These are phyloP conservation scores for Enoplosus armatus DNA, from an alignment of 2,797 vertebrate species.

Conservation along the genomic window DNA sequence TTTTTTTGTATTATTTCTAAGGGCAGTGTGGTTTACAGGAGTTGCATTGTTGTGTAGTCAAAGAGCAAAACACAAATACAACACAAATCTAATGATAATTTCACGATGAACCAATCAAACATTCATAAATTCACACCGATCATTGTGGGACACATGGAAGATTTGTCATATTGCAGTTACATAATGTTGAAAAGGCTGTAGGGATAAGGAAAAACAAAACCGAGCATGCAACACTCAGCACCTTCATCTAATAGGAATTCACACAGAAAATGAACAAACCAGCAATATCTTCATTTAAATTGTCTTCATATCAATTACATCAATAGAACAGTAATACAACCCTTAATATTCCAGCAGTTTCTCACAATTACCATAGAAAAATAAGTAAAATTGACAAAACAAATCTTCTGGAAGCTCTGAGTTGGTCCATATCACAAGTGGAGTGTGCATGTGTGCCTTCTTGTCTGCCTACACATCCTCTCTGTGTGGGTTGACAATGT, in stretches of 20 bases:
- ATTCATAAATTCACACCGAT: conserved; percentile 57
- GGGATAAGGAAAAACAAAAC: conserved; percentile 50
- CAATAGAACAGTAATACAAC: conserved; percentile 73
- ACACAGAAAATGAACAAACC: conserved; percentile 73
- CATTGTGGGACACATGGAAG: conserved; percentile 48
- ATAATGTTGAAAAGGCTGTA: conserved; percentile 44
- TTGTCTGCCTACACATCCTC: conserved; percentile 63
- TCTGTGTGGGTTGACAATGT: conserved; percentile 71
- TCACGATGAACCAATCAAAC: conserved; percentile 70
- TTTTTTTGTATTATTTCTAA: conserved; percentile 56
- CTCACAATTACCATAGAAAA: conserved; percentile 80
- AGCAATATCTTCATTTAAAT: conserved; percentile 72
- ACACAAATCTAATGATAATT: conserved; percentile 60
- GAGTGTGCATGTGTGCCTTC: conserved; percentile 57
- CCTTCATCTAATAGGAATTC: conserved; percentile 76
- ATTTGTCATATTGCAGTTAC: conserved; percentile 67
- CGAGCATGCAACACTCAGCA: conserved; percentile 81
- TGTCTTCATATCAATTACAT: conserved; percentile 77
- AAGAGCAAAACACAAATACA: conserved; percentile 72
- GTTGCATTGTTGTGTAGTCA: conserved; percentile 70
- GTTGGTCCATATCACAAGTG: conserved; percentile 69
- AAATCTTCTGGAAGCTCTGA: conserved; percentile 75
- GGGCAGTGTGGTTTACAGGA: conserved; percentile 79
- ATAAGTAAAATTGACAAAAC: conserved; percentile 77
- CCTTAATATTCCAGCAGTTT: conserved; percentile 78